Evolutionary conservation across 2,113 vertebrate genomes (phyloP), one percentile per base, ranked within the genome.

Genomic region (Carassius carassius): DNA sequence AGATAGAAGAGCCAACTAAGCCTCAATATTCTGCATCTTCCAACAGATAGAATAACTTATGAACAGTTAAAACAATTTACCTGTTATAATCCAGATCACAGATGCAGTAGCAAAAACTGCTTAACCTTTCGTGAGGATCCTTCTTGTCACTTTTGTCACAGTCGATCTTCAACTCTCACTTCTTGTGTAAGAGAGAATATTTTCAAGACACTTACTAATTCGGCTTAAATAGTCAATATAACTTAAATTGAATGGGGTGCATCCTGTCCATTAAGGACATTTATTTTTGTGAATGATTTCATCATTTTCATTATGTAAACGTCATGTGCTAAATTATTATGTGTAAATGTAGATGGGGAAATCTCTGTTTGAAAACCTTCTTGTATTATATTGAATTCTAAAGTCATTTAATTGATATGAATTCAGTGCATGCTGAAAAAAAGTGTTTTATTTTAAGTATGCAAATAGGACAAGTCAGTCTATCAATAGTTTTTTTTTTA

Each of bases 61-160:
- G 14, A 35, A 35, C 23, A 56, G 3, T 14, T 41, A 2, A 75
- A 51, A 14, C 3, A 16, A 7, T 51, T 75, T 35, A 87, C 83
- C 83, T 83, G 83, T 74, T 73, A 47, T 13, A 23, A 65, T 82
- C 63, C 79, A 82, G 86, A 73, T 72, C 29, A 75, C 56, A 73
- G 51, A 65, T 19, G 65, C 44, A 9, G 67, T 14, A 6, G 83
- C 9, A 3, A 67, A 32, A 13, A 70, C 5, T 13, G 56, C 44
- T 67, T 78, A 76, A 70, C 5, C 82, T 29, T 32, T 85, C 72
- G 78, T 21, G 41, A 83, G 29, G 21, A 44, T 37, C 23, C 56
- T 10, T 19, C 11, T 47, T 25, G 13, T 84, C 23, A 69, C 23
- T 60, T 69, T 69, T 21, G 54, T 17, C 62, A 69, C 23, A 17